These are phyloP conservation scores for Toxotes lorentzi DNA, from an alignment of 2,797 vertebrate genomes.

Conservation along the genomic window DNA sequence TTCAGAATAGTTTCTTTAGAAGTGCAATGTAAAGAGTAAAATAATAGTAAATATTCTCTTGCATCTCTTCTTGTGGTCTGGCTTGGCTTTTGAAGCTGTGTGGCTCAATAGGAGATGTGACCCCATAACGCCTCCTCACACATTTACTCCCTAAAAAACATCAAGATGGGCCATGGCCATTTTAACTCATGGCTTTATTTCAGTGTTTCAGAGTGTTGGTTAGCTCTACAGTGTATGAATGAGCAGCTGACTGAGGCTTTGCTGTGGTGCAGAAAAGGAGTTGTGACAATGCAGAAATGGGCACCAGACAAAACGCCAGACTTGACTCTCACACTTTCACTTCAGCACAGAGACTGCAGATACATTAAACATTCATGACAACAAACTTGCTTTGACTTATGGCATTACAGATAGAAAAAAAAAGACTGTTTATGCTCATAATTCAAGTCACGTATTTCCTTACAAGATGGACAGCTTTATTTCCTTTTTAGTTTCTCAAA, in stretches of 20 bases:
- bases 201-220: constrained; percentile 16
- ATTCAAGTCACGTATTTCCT: constrained; percentile 46
- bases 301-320: constrained; percentile 18
- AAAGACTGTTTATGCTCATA: constrained; percentile 3
- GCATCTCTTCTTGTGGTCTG: constrained; percentile 24
- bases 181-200: constrained; percentile 43
- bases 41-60: constrained; percentile 24
- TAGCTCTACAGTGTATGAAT: constrained; percentile 3
- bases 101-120: constrained; percentile 29
- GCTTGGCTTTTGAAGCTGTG: constrained; percentile 40
- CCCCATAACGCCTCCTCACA: constrained; percentile 8
- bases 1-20: constrained; percentile 6
- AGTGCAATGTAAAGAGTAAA: background rate
- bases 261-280: constrained; percentile 5
- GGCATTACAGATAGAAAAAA: constrained; percentile 20
- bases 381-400: constrained; percentile 35
- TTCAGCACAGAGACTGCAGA: constrained; percentile 14
- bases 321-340: constrained; percentile 26
- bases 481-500: constrained; percentile 55
- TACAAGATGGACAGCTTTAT: constrained; percentile 52
- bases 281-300: constrained; percentile 24
- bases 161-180: too few relatives aligned
- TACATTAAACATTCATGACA: constrained; percentile 51
- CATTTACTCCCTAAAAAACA: constrained; percentile 4
- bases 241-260: constrained; percentile 28